These are phyloP conservation scores for Eurytoma adleriae DNA, from an alignment of 2,888 invertebrate genomes.

Conservation along the genomic window DNA sequence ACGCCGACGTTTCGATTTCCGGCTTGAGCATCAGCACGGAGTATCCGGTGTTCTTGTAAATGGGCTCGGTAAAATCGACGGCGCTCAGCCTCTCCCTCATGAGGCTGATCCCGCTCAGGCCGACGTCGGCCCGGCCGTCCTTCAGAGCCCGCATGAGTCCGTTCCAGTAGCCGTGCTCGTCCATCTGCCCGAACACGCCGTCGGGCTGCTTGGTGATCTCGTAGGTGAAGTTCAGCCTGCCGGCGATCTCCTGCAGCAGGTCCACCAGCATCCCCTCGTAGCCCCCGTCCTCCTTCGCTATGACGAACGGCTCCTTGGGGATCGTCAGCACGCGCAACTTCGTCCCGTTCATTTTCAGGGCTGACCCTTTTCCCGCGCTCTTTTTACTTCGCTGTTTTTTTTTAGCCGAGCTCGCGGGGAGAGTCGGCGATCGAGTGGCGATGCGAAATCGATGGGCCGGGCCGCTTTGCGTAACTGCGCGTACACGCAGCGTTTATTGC, in stretches of 20 bases:
- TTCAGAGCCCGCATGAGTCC: conserved; percentile 87
- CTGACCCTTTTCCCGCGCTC: not conserved
- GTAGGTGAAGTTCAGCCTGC: conserved; percentile 90
- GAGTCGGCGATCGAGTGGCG: not conserved
- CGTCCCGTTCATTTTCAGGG: conserved; percentile 8
- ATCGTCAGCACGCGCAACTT: conserved; percentile 82
- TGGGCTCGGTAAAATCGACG: conserved; percentile 96
- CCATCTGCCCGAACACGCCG: conserved; percentile 87
- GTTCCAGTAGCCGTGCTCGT: conserved; percentile 88
- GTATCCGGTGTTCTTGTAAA: conserved; percentile 95
- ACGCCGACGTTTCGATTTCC: conserved; percentile 90
- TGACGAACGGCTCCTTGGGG: conserved; percentile 89
- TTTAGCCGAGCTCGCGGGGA: not conserved
- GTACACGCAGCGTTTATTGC: too few species aligned
- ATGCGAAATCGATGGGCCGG: too few species aligned
- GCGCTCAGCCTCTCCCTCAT: conserved; percentile 97
- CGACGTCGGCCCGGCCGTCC: conserved; percentile 92
- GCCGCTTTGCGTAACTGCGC: too few species aligned
- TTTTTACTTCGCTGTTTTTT: not conserved
- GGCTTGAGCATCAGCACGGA: conserved; percentile 96
- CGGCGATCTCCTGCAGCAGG: conserved; percentile 89
- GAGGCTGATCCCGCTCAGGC: conserved; percentile 92
- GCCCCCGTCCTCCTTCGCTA: conserved; percentile 78
- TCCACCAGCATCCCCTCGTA: conserved; percentile 92
- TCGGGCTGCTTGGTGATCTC: conserved; percentile 89